Evolutionary conservation across 2,888 invertebrate species (phyloP), one percentile per base, ranked within the genome.

Genomic region (Desoria tigrina): DNA sequence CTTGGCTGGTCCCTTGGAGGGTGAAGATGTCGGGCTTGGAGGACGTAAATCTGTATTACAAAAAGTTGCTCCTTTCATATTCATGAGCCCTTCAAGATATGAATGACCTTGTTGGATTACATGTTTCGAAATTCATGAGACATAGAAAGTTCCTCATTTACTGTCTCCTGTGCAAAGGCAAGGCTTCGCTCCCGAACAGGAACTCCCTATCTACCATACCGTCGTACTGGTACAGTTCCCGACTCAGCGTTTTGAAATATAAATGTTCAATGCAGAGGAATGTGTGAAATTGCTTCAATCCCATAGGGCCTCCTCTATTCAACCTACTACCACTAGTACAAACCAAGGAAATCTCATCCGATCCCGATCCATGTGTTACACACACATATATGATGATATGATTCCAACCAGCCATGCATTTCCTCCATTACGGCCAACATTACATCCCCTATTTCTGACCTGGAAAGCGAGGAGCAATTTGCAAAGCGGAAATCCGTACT

Each of bases 71-170:
- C 32, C 32, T 54, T 54, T 28, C 27, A 54, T 18, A 54, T 54
- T 54, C 54, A 54, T 54, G 54, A 54, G 24, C n/a, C 54, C 54
- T 54, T 54, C 37, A 54, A 54, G 54, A 28, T 32, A 54, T 54
- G 37, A 54, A 54, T 54, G 54, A 54, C 54, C 54, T 54, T 54
- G 51, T 26, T 51, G 14, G 23, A 51, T 51, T 51, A 24, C 26
- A 24, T 51, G 26, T 51, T 51, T 51, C 26, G 26, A 51, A 51
- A 51, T 51, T 14, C 51, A 51, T 51, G 51, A 51, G 51, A 26
- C 24, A 24, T 23, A 51, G n/a, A 51, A 11, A 21, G 24, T 51
- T 51, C 24, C 14, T 51, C 51, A 24, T 23, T 26, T 21, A 26
- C 45, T 45, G 45, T 45, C 45, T 21, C 26, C 51, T 9, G 14